Percentiles rank a stretch among this genome's conserved stretches.
Evolutionary conservation across 92 coral and sea anemone genomes (phyloP).

Genomic region (Palythoa heliodiscus): DNA sequence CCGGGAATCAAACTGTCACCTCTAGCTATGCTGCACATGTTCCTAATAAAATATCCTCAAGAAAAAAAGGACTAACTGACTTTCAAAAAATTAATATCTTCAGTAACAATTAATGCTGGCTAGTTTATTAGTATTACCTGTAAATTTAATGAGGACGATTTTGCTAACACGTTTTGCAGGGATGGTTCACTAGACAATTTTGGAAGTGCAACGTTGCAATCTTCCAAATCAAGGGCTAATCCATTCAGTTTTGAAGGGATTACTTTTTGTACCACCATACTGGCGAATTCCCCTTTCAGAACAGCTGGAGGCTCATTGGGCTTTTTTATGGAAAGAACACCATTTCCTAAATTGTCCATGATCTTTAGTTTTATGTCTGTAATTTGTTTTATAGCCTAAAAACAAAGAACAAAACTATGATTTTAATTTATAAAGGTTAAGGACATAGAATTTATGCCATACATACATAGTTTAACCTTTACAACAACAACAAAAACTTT

Average conservation of each 20-base stretch:
- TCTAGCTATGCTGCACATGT: too few relatives aligned
- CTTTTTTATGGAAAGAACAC: neutral
- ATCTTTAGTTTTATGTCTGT: neutral
- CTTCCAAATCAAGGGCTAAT: neutral
- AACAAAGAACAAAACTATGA: neutral
- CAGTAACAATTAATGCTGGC: neutral
- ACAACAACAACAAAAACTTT: too few relatives aligned
- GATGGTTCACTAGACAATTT: conserved; percentile 3
- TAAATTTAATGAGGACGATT: neutral
- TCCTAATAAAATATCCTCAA: too few relatives aligned
- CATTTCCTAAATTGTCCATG: neutral
- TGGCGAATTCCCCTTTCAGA: neutral
- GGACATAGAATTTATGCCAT: neutral
- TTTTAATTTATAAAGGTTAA: neutral
- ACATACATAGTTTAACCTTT: too few relatives aligned
- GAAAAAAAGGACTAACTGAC: too few relatives aligned
- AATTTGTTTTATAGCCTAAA: neutral
- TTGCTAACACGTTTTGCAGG: neutral
- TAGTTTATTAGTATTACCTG: neutral
- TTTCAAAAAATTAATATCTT: neutral
- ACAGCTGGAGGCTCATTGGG: conserved; percentile 6
- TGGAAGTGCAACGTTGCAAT: neutral
- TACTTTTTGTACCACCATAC: neutral
- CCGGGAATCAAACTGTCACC: too few relatives aligned
- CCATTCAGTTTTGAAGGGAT: conserved; percentile 3